These are phyloP conservation scores for Ditylenchus weischeri DNA, from an alignment of 2,888 invertebrate genomes.

Conservation along the genomic window DNA sequence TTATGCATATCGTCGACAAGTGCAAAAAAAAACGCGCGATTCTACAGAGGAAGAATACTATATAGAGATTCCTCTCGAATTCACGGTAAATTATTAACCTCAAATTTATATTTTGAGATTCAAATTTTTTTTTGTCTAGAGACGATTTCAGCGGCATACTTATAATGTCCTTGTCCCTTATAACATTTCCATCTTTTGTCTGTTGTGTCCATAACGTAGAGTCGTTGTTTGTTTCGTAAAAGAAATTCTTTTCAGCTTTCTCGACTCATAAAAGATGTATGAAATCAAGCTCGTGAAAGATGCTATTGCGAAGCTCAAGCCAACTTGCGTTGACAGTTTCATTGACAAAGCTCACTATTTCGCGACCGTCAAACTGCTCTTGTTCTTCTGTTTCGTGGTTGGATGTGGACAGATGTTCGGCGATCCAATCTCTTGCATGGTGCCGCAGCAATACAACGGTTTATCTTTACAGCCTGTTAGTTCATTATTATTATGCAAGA, in stretches of 20 bases:
- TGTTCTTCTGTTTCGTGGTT: conserved; percentile 52
- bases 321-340: conserved; percentile 37
- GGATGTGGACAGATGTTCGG: conserved; percentile 51
- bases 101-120: too few species aligned
- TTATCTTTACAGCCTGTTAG: conserved; percentile 12
- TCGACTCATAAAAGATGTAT: too few species aligned
- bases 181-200: too few species aligned
- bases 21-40: not conserved
- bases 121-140: too few species aligned
- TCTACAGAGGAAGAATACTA: not conserved
- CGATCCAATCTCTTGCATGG: conserved; percentile 36
- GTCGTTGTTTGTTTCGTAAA: too few species aligned
- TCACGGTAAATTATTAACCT: too few species aligned
- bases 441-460: conserved; percentile 28
- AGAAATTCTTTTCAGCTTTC: too few species aligned
- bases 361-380: conserved; percentile 42
- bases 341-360: conserved; percentile 50
- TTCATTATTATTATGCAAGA: conserved; percentile 22
- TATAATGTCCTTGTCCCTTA: too few species aligned
- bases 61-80: too few species aligned
- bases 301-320: conserved; percentile 1
- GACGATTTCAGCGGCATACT: too few species aligned
- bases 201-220: too few species aligned
- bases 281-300: too few species aligned
- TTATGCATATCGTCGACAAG: not conserved